Base-by-base conservation (phyloP, 2,113 vertebrate species). In the Galeopterus variegatus region DNA sequence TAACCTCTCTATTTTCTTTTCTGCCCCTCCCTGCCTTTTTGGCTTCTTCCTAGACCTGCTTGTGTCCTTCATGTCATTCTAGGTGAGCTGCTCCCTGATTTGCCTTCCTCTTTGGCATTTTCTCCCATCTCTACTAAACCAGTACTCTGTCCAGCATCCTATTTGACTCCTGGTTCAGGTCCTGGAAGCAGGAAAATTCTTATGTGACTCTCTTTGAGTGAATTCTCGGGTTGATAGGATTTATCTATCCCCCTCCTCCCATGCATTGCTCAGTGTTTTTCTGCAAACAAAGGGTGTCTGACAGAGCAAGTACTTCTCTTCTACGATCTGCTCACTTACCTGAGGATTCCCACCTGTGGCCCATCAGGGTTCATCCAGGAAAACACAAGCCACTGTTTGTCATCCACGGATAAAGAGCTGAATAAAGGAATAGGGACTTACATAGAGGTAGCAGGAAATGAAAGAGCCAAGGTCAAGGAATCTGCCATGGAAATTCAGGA, bases 181-280 rank as follows among this genome's bases (percentile, higher is more conserved):
- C 19, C 19, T 23, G 31, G 23, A 84, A 28, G 5, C 6, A 79
- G 41, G 14, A 89, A 56, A 6, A 13, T 50, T 67, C 8, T 0
- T 6, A 3, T 62, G 5, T 10, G 2, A n/a, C 15, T 19, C 19
- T 77, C 13, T 45, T 41, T 54, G 82, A 28, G 6, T 54, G 33
- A 65, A 23, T 7, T 28, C 15, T 48, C n/a, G 15, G n/a, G 26
- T 76, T 92, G 60, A 19, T 73, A 64, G 0, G 4, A 45, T 52
- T 31, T 45, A 2, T n/a, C 50, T 48, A 24, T 4, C 1, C 2
- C 15, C 2, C n/a, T 13, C 3, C 6, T 19, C 5, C 5, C 33
- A 17, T 33, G 77, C 50, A 3, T 8, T n/a, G 19, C 17, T 58
- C 5, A 14, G 64, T 31, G 48, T 10, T 84, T 56, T 60, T 58